Conservation (phyloP, 2,797 vertebrate species). For the Oreortyx pictus region DNA sequence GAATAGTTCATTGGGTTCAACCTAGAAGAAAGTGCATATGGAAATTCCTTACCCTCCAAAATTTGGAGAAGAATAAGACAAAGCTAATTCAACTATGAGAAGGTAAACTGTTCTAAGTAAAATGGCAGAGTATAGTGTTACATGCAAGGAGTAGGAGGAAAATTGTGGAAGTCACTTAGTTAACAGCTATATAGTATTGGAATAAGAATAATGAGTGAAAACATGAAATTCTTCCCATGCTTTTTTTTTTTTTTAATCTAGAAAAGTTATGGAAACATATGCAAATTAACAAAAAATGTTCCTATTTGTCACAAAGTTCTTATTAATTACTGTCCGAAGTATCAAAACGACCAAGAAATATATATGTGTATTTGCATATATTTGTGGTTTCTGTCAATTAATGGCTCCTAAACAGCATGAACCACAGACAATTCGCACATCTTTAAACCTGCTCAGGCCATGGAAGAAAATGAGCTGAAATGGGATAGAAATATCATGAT, state of each 20-base stretch:
- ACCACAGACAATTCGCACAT: background rate
- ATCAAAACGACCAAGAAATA: background rate
- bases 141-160: background rate
- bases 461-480: background rate
- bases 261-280: background rate
- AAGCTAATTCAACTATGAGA: background rate
- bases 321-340: background rate
- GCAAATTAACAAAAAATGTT: background rate
- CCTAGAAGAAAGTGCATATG: background rate
- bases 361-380: background rate
- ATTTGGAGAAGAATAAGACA: background rate
- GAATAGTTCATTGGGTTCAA: background rate
- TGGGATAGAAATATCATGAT: background rate
- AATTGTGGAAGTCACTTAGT: background rate
- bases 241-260: background rate
- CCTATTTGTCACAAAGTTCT: background rate
- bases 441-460: background rate
- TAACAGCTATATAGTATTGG: background rate
- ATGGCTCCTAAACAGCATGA: background rate
- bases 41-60: background rate
- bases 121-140: background rate
- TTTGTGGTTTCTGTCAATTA: background rate
- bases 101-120: background rate
- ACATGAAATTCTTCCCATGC: background rate
- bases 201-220: background rate